Evolutionary conservation across 1,140 invertebrate species (phyloP), one percentile per base, ranked within the genome.

Genomic region (Latrodectus geometricus): DNA sequence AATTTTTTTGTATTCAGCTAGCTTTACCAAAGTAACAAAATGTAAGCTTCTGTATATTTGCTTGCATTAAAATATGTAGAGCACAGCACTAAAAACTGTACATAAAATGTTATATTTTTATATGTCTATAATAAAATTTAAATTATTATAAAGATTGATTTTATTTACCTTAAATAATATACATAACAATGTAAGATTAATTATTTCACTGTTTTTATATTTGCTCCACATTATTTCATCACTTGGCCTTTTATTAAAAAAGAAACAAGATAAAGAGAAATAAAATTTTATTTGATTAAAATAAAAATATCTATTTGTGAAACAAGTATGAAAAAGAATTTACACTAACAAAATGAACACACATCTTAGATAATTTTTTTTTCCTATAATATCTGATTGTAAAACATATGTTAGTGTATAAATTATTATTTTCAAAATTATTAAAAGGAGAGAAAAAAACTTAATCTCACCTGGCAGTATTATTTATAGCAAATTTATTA

Each of bases 221-320:
- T 35, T 35, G 35, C 35, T 35, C 35, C 35, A 35, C 35, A 35
- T 35, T 35, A 5, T 35, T 35, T 35, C 35, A 35, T 35, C 5
- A 35, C 5, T 35, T 3, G 5, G 5, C 2, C 35, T 5, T 35
- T 35, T 35, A 3, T 3, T 35, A 3, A 35, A 35, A 73, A 49
- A 73, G 9, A 49, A 79, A 68, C 23, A 48, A 17, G 66, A 66
- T 74, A 83, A 61, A 74, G 80, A 74, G 56, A 83, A 74, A 74
- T 61, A 83, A 83, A 83, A 74, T 83, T n/a, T 83, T 83, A 83
- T 83, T 83, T 83, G 23, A 70, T 83, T 83, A 83, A 83, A 83
- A 83, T 83, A 83, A 80, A 35, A 83, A 83, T 70, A 81, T 81
- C 79, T 81, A 81, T 81, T 79, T 79, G 68, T 81, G 68, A 81